phyloP scores from a whole-genome alignment of 30 jellyfish, hydroid and myxozoan genomes.

The Turritopsis rubra region DNA sequence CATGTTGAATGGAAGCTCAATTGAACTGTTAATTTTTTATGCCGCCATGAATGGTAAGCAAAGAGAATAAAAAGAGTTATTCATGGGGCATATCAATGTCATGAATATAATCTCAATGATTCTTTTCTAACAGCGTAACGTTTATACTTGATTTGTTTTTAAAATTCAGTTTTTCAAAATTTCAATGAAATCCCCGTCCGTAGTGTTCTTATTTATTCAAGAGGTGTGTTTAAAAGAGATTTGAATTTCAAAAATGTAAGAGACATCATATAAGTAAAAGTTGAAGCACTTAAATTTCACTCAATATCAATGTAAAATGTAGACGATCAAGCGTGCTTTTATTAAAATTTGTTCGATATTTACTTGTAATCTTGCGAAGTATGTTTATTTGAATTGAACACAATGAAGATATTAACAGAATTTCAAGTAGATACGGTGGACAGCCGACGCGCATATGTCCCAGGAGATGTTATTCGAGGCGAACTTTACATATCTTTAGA shows the following conservation, averaged over 20 bases:
- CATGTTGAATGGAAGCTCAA: neutral
- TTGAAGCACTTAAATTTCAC: too few relatives aligned
- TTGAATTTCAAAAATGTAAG: too few relatives aligned
- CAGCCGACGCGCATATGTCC: slow-evolving; percentile 55
- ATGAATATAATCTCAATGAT: neutral
- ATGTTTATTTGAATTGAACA: neutral
- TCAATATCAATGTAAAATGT: neutral
- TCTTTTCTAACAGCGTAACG: neutral
- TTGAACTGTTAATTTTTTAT: neutral
- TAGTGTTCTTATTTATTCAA: neutral
- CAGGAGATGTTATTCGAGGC: slow-evolving; percentile 87
- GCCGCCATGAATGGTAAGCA: neutral
- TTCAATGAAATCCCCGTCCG: neutral
- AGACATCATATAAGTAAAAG: neutral
- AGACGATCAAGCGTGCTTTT: neutral
- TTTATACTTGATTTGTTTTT: too few relatives aligned
- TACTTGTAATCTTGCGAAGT: neutral
- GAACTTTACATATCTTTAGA: slow-evolving; percentile 43
- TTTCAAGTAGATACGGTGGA: slow-evolving; percentile 47
- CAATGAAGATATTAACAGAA: slow-evolving; percentile 51
- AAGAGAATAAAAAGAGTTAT: neutral
- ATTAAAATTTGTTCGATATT: too few relatives aligned
- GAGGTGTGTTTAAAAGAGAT: neutral
- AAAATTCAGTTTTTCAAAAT: too few relatives aligned
- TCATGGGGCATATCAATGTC: too few relatives aligned